Conservation (phyloP, 2,113 vertebrate species). For the Anseranas semipalmata region DNA sequence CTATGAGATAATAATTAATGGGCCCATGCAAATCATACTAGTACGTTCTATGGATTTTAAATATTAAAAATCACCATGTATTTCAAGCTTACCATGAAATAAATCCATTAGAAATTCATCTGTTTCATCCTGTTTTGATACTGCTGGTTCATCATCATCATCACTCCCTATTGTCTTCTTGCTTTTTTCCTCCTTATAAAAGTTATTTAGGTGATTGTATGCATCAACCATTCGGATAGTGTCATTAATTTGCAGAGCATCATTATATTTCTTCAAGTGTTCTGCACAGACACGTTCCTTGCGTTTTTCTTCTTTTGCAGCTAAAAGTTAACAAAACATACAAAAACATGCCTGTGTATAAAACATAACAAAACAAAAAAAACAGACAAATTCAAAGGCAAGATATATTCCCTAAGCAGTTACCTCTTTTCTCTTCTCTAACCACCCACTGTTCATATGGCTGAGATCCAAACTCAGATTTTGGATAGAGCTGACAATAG, state of each 20-base stretch:
- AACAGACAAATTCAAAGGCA: background rate
- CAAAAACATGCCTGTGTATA: background rate
- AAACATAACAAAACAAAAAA: background rate
- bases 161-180: constrained; percentile 79
- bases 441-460: constrained; percentile 93
- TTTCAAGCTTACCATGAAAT: constrained; percentile 84
- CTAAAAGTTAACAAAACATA: constrained; percentile 68
- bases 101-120: constrained; percentile 87
- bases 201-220: constrained; percentile 83
- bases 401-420: background rate
- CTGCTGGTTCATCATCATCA: constrained; percentile 60
- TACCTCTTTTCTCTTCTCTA: constrained; percentile 86
- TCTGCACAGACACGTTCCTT: constrained; percentile 88
- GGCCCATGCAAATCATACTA: background rate
- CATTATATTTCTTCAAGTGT: constrained; percentile 91
- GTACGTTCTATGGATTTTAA: background rate
- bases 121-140: constrained; percentile 80
- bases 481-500: constrained; percentile 80
- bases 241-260: constrained; percentile 90
- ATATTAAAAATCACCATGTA: background rate
- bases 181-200: constrained; percentile 84
- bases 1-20: background rate
- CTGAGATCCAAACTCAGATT: constrained; percentile 88
- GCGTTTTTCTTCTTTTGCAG: constrained; percentile 86
- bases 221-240: constrained; percentile 92